A percentile compares a stretch with the other conserved stretches of the same genome.
These are phyloP conservation scores for Platorchestia sp. DNA, from an alignment of 1,140 invertebrate genomes.

Conservation along the genomic window DNA sequence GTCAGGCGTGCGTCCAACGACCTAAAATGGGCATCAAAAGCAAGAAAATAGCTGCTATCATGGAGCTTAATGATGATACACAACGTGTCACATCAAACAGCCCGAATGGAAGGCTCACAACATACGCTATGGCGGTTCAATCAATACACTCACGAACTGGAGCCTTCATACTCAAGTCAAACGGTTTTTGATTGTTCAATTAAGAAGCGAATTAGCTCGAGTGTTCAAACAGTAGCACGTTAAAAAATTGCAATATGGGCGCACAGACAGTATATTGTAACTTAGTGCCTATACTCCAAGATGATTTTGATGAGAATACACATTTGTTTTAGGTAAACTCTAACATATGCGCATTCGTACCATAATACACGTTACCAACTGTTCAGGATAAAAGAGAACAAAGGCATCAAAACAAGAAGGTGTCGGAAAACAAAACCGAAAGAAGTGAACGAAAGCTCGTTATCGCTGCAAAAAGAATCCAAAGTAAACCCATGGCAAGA, in stretches of 20 bases:
- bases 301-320: not conserved
- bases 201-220: not conserved
- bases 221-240: not conserved
- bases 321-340: not conserved
- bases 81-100: conserved; percentile 9
- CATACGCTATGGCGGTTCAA: not conserved
- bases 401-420: not conserved
- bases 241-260: not conserved
- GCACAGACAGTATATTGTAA: not conserved
- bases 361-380: not conserved
- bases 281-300: not conserved
- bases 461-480: not conserved
- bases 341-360: not conserved
- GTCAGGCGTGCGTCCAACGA: not conserved
- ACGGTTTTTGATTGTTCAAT: not conserved
- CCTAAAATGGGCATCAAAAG: conserved; percentile 23
- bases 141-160: not conserved
- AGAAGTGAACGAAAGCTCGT: not conserved
- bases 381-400: not conserved
- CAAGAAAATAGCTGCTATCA: conserved; percentile 40
- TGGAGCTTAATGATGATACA: conserved; percentile 19
- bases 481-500: not conserved
- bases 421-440: no score
- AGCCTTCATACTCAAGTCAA: not conserved
- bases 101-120: not conserved